These are phyloP conservation scores for Myotis davidii DNA, from an alignment of 2,113 vertebrate species.

Conservation along the genomic window DNA sequence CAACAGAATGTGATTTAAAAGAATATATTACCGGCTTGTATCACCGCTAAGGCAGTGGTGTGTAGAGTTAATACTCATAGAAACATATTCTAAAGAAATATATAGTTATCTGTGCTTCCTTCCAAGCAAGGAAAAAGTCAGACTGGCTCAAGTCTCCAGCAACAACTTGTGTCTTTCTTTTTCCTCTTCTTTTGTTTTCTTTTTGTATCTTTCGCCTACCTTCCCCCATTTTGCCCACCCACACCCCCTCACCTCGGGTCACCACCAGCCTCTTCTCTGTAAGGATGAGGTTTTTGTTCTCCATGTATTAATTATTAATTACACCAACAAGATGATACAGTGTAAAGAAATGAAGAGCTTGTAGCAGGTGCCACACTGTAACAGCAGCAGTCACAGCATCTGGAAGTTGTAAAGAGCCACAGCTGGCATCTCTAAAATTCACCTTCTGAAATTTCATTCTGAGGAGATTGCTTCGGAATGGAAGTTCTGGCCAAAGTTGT, in stretches of 20 bases:
- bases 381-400: neutral
- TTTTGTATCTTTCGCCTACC: neutral
- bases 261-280: neutral
- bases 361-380: neutral
- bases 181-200: neutral
- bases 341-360: neutral
- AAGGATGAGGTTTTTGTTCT: neutral
- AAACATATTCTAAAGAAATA: slow-evolving; percentile 51
- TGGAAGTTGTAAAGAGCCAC: slow-evolving; percentile 6
- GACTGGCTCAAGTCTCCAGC: neutral
- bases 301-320: neutral
- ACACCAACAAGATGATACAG: neutral
- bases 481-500: neutral
- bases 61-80: neutral
- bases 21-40: slow-evolving; percentile 26
- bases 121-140: neutral
- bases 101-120: neutral
- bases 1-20: slow-evolving; percentile 36
- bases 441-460: neutral
- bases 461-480: slow-evolving; percentile 9
- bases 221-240: neutral
- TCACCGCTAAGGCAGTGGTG: neutral
- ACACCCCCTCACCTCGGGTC: neutral
- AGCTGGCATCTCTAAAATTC: neutral
- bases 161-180: neutral